Conservation (phyloP, 2,797 vertebrate genomes). For the Characodon lateralis region DNA sequence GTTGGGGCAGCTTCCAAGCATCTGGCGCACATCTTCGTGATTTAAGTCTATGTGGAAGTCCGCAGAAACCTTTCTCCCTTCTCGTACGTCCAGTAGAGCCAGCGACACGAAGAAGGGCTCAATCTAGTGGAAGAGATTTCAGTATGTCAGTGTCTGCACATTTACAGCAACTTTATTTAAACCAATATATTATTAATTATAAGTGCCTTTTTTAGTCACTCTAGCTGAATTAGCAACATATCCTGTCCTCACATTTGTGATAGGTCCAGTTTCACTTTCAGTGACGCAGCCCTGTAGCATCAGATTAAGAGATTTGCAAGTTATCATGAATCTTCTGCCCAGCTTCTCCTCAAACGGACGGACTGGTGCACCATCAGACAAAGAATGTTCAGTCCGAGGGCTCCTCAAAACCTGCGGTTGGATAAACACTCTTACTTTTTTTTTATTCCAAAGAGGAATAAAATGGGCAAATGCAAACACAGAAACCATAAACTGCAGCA, state of each 20-base stretch:
- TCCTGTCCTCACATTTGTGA: constrained; percentile 88
- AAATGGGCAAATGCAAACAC: not conserved
- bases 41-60: constrained; percentile 97
- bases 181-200: not conserved
- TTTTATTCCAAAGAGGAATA: not conserved
- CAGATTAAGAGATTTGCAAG: constrained; percentile 88
- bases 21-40: constrained; percentile 82
- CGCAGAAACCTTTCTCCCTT: constrained; percentile 92
- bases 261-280: constrained; percentile 88
- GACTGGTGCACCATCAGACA: constrained; percentile 71
- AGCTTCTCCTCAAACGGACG: constrained; percentile 93
- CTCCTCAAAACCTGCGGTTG: constrained; percentile 83
- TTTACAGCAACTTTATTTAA: not conserved
- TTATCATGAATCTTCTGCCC: constrained; percentile 89
- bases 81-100: constrained; percentile 89
- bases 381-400: constrained; percentile 83
- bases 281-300: constrained; percentile 93
- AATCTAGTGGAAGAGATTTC: constrained; percentile 78
- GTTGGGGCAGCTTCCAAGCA: constrained; percentile 72
- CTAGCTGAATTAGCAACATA: not conserved
- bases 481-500: not conserved
- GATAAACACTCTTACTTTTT: constrained; percentile 15
- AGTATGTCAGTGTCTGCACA: constrained; percentile 6
- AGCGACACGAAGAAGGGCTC: constrained; percentile 95
- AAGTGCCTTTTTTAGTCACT: not conserved